Evolutionary conservation across 2,888 invertebrate genomes (phyloP).

Genomic region (Halictus ligatus): DNA sequence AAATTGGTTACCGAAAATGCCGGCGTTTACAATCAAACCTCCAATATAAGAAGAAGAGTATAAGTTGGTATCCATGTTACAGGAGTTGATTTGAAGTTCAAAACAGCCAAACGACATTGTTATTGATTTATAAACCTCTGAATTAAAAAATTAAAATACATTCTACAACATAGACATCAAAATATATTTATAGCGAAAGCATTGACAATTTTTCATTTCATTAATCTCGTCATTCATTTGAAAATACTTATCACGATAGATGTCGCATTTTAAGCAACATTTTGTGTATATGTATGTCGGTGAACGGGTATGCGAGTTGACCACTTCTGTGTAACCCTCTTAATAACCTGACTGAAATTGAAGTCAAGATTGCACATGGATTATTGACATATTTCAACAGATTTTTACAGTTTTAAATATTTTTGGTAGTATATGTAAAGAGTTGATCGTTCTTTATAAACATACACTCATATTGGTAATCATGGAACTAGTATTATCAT

Average conservation of each 20-base stretch:
- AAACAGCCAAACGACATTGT: too few relatives aligned
- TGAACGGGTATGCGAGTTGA: conserved; percentile 47
- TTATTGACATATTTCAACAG: conserved; percentile 43
- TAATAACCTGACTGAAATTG: conserved; percentile 61
- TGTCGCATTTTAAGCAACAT: conserved; percentile 30
- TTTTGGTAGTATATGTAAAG: conserved; percentile 35
- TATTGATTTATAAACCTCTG: background rate
- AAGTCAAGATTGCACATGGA: conserved; percentile 59
- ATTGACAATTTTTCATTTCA: background rate
- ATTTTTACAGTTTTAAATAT: conserved; percentile 31
- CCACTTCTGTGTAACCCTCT: conserved; percentile 66
- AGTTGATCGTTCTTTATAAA: background rate
- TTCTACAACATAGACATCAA: background rate
- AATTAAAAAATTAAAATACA: background rate
- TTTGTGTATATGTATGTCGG: background rate
- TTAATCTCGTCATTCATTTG: conserved; percentile 6
- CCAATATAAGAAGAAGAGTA: too few relatives aligned
- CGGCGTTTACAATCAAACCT: too few relatives aligned
- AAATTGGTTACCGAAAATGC: too few relatives aligned
- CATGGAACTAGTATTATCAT: conserved; percentile 17
- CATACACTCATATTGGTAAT: conserved; percentile 53
- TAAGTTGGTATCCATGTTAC: too few relatives aligned
- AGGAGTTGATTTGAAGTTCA: too few relatives aligned
- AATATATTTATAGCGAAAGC: background rate
- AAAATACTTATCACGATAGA: conserved; percentile 29